Base-by-base conservation (phyloP, 2,113 vertebrate species). In the Gasterosteus aculeatus region DNA sequence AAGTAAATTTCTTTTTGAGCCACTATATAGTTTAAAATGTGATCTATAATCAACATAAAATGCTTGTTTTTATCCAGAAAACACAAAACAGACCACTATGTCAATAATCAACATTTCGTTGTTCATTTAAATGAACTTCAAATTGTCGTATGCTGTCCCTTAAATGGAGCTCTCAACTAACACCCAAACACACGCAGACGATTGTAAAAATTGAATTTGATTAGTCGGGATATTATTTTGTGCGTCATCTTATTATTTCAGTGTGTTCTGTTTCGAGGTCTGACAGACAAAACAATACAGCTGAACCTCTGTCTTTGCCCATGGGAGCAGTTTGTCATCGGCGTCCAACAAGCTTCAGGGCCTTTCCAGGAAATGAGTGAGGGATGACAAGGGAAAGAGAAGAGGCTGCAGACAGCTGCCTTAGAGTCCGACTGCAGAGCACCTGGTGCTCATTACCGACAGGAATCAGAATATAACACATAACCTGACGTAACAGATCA, bases 331-430 rank as follows among this genome's bases (percentile, higher is more conserved):
- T 81, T 86, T 82, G 83, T 85, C 78, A 72, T 75, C 73, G 2
- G 47, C 15, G 18, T 46, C 46, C 53, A 35, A 46, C 29, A 60
- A 8, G 53, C 77, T n/a, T 80, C 68, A 16, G 51, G 46, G 18
- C 42, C 67, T 42, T 57, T 33, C 69, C 78, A 81, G 82, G 80
- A 89, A 88, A 73, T 85, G 80, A 84, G 61, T 0, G 33, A 72
- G 69, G 33, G 77, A 73, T 72, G 80, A 85, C 60, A 49, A 42
- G 49, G 18, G 31, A 62, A 61, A 11, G 69, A 66, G 61, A 60
- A 19, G 65, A n/a, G 54, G 9, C n/a, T 54, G 51, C 51, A 26
- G 51, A 54, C 29, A 7, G 51, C 7, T 2, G 38, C 29, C 19
- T 39, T 47, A 7, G 49, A 26, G 31, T 4, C 53, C 6, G 63